Evolutionary conservation across 2,113 vertebrate species (phyloP).

Genomic region (Oceanodroma tethys): DNA sequence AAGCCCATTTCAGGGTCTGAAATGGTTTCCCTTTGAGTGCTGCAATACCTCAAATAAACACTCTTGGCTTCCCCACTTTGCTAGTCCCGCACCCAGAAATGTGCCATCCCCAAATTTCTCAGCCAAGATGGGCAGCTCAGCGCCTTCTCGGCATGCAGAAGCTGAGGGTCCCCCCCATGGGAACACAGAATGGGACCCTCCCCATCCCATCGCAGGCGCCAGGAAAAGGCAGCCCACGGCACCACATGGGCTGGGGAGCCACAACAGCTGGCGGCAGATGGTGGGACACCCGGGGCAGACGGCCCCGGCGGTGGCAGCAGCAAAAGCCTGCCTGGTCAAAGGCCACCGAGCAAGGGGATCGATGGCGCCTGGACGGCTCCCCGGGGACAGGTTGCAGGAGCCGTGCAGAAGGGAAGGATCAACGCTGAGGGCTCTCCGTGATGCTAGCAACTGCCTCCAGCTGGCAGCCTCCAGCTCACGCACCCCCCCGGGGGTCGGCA

Average conservation of each 20-base stretch:
- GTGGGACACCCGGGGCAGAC: not conserved
- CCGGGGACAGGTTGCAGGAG: not conserved
- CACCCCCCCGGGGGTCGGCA: fast-evolving
- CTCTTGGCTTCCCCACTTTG: not conserved
- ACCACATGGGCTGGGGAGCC: not conserved
- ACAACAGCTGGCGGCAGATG: constrained; percentile 35
- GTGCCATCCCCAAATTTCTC: not conserved
- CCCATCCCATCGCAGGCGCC: not conserved
- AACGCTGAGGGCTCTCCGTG: not conserved
- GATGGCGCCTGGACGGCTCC: not conserved
- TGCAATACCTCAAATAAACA: not conserved
- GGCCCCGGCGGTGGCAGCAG: not conserved
- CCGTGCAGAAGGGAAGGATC: not conserved
- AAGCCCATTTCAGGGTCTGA: not conserved
- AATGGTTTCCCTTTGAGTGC: not conserved
- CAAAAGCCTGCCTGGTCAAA: not conserved
- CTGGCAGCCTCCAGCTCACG: not conserved
- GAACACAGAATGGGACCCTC: not conserved
- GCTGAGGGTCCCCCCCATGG: not conserved
- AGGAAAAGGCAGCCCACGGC: not conserved
- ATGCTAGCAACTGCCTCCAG: not conserved
- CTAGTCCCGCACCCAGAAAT: not conserved
- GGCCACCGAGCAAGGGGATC: not conserved
- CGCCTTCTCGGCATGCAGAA: not conserved
- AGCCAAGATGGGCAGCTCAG: not conserved